A percentile compares a stretch with the other conserved stretches of the same genome.
Evolutionary conservation across 2,888 invertebrate genomes (phyloP).

Genomic region (Pyrocoelia pectoralis): DNA sequence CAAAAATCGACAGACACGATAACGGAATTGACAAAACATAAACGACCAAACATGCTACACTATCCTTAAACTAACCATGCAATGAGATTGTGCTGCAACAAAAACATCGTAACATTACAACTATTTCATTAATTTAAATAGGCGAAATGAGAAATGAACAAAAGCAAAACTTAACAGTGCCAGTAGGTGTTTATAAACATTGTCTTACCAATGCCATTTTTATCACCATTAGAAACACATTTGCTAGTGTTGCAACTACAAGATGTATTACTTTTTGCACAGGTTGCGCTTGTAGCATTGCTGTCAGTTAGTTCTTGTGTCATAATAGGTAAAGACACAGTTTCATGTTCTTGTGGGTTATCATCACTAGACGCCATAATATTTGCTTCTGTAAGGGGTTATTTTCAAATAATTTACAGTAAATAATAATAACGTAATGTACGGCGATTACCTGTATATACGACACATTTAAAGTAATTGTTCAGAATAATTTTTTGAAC

Average conservation of each 20-base stretch:
- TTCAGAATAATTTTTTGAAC: constrained; percentile 2
- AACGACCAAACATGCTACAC: too few relatives aligned
- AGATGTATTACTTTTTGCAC: neutral
- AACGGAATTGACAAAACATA: too few relatives aligned
- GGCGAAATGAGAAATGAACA: too few relatives aligned
- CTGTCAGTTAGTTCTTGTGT: constrained; percentile 5
- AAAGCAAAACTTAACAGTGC: too few relatives aligned
- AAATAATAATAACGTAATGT: neutral
- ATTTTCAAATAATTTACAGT: neutral
- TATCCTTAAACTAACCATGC: too few relatives aligned
- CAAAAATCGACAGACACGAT: too few relatives aligned
- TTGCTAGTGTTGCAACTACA: constrained; percentile 19
- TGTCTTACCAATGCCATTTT: constrained; percentile 36
- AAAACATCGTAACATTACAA: too few relatives aligned
- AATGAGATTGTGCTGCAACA: too few relatives aligned
- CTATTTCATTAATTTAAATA: too few relatives aligned
- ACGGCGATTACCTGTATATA: constrained; percentile 12
- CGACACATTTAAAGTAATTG: constrained; percentile 16
- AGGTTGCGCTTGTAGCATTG: constrained; percentile 15
- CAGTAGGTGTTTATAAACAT: constrained; percentile 38
- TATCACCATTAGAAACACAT: constrained; percentile 36
- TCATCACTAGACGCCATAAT: constrained; percentile 42
- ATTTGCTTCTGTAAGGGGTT: constrained; percentile 27
- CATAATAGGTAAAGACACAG: constrained; percentile 18
- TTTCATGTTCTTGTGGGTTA: constrained; percentile 34